Conservation (phyloP, 2,113 vertebrate species). For the Corapipo altera region DNA sequence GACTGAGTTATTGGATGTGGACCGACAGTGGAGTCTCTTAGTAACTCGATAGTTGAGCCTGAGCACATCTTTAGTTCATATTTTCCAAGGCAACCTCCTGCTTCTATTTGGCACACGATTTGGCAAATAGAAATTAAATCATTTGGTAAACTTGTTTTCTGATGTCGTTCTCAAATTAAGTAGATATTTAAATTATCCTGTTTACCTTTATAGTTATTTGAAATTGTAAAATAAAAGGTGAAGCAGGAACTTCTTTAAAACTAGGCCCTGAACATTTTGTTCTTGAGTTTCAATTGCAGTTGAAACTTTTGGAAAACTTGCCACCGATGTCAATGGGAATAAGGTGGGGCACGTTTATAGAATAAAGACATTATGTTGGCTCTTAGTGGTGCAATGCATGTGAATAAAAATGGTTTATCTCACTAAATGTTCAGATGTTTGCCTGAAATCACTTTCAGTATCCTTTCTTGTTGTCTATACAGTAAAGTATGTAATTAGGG, state of each 20-base stretch:
- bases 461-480: conserved; percentile 24
- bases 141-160: background rate
- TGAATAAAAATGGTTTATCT: conserved; percentile 38
- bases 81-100: background rate
- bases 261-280: background rate
- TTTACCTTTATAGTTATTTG: background rate
- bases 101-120: background rate
- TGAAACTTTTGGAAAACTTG: conserved; percentile 1
- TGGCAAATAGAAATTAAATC: background rate
- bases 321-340: background rate
- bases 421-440: background rate
- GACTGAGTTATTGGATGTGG: background rate
- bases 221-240: background rate
- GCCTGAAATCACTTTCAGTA: conserved; percentile 16
- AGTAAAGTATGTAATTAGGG: conserved; percentile 8
- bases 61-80: background rate
- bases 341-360: background rate
- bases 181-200: background rate
- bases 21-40: background rate
- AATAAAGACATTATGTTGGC: background rate
- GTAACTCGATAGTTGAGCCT: background rate
- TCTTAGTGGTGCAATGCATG: background rate
- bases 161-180: background rate
- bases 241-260: background rate
- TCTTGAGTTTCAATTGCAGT: background rate